Evolutionary conservation across 1,140 invertebrate genomes (phyloP).

Genomic region (Zaprionus africanus): DNA sequence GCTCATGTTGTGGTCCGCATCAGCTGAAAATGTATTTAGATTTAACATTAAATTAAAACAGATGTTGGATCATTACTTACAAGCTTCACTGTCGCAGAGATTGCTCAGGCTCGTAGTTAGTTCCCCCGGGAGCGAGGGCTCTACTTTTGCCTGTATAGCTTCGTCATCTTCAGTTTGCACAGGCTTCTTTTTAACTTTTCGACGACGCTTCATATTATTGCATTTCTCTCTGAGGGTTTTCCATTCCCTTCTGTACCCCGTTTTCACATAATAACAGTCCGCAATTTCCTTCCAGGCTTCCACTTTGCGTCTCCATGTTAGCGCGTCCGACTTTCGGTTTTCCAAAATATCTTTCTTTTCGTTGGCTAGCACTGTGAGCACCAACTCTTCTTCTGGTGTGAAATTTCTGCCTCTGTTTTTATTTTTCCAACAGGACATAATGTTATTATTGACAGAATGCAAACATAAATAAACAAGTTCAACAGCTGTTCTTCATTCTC

Average conservation of each 20-base stretch:
- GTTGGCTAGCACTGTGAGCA: constrained; percentile 23
- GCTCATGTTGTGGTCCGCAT: background rate
- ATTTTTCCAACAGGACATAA: constrained; percentile 23
- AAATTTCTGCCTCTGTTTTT: constrained; percentile 46
- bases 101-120: background rate
- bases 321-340: constrained; percentile 30
- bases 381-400: constrained; percentile 26
- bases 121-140: background rate
- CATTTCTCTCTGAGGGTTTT: constrained; percentile 26
- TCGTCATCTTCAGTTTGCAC: background rate
- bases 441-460: constrained; percentile 12
- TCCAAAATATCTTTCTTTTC: constrained; percentile 30
- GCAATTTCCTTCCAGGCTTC: constrained; percentile 40
- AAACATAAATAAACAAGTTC: constrained; percentile 18
- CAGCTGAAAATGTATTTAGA: background rate
- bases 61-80: constrained; percentile 8
- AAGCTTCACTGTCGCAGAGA: constrained; percentile 14
- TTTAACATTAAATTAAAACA: background rate
- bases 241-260: constrained; percentile 30
- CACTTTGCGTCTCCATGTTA: constrained; percentile 36
- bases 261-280: constrained; percentile 8
- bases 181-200: background rate
- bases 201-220: constrained; percentile 21
- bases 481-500: background rate
- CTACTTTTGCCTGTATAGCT: background rate